A percentile compares a stretch with the other conserved stretches of the same genome.
Evolutionary conservation across 2,797 vertebrate genomes (phyloP).

Genomic region (Yasuhikotakia modesta): DNA sequence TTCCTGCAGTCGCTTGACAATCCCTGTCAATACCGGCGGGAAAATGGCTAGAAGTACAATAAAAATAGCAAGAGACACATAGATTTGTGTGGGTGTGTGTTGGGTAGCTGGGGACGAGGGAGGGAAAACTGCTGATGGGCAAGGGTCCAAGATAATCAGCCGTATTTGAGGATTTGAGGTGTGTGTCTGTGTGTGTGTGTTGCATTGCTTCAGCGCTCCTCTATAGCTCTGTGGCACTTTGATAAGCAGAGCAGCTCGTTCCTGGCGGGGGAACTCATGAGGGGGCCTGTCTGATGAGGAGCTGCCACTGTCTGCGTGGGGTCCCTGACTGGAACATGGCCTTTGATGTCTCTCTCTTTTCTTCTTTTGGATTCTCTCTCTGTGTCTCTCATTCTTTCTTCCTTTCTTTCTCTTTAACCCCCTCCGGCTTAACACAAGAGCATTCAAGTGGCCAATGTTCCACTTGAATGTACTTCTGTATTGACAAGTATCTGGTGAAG

Average conservation of each 20-base stretch:
- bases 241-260: conserved; percentile 75
- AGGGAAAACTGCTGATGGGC: conserved; percentile 36
- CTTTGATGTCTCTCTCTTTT: conserved; percentile 78
- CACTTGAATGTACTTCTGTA: conserved; percentile 49
- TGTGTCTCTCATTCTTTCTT: conserved; percentile 56
- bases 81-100: conserved; percentile 21
- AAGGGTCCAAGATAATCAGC: conserved; percentile 68
- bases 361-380: conserved; percentile 44
- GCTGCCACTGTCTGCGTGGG: conserved; percentile 65
- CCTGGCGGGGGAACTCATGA: conserved; percentile 75
- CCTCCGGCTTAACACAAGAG: conserved; percentile 50
- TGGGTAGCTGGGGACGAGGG: conserved; percentile 39
- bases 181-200: conserved; percentile 57
- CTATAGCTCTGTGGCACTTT: conserved; percentile 67
- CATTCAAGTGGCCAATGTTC: conserved; percentile 50
- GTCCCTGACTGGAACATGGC: conserved; percentile 55
- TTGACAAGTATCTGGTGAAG: conserved; percentile 48
- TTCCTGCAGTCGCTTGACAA: neutral
- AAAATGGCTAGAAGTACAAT: neutral
- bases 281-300: conserved; percentile 74
- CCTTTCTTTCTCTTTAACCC: conserved; percentile 60
- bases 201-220: conserved; percentile 66
- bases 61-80: conserved; percentile 8
- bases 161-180: conserved; percentile 59
- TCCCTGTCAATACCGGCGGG: neutral